phyloP scores from a whole-genome alignment of 2,113 vertebrate species.

The Neotoma lepida region DNA sequence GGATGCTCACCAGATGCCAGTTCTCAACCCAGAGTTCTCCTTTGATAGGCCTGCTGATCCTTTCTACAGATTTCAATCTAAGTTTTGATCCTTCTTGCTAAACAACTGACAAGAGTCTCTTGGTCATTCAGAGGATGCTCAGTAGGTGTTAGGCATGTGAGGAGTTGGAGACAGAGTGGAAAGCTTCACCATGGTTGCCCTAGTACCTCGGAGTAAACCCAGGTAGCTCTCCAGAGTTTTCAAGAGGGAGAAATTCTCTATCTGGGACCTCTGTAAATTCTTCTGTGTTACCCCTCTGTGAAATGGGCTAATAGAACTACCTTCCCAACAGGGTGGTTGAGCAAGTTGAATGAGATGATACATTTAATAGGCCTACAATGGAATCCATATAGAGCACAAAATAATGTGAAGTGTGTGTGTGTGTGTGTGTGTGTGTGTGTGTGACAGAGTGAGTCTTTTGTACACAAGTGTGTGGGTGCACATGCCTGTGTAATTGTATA shows the following conservation, averaged over 20 bases:
- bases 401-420: no score
- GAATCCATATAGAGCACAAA: no score
- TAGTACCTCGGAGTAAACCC: not conserved
- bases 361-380: fast-evolving
- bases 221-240: not conserved
- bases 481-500: not conserved
- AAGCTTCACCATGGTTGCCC: not conserved
- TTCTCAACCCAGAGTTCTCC: not conserved
- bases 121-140: not conserved
- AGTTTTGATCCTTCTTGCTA: not conserved
- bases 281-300: not conserved
- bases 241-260: not conserved
- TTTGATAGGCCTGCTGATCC: not conserved
- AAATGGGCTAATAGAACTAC: not conserved
- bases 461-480: not conserved
- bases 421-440: no score
- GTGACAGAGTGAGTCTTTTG: no score
- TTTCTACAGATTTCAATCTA: not conserved
- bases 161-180: not conserved
- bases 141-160: not conserved
- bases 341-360: not conserved
- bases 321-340: not conserved
- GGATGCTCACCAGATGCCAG: not conserved
- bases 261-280: not conserved
- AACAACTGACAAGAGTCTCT: not conserved